Conservation (phyloP, 2,888 invertebrate genomes). For the Tanytarsus gracilentus region DNA sequence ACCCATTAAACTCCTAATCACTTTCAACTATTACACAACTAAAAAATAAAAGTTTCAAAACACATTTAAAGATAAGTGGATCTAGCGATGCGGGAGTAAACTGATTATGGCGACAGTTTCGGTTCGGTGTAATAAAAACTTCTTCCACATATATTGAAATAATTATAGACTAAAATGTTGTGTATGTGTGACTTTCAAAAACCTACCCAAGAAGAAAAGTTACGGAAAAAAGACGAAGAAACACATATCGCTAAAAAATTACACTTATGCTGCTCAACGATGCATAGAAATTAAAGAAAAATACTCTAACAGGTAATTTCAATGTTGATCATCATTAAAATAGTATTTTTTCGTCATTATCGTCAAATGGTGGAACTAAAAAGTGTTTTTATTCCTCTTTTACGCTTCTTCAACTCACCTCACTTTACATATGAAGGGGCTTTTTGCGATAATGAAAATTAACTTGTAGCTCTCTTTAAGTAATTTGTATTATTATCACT, state of each 20-base stretch:
- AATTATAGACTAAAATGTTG: neutral
- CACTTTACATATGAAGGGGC: conserved; percentile 7
- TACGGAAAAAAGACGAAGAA: neutral
- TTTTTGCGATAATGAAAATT: neutral
- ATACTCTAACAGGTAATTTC: conserved; percentile 28
- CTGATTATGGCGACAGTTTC: conserved; percentile 8
- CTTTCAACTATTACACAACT: too few species aligned
- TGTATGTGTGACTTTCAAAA: conserved; percentile 20
- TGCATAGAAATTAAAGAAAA: conserved; percentile 29
- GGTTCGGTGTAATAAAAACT: neutral
- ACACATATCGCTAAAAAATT: conserved; percentile 1
- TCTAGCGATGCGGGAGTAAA: conserved; percentile 14
- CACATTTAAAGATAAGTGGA: neutral
- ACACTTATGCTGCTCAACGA: conserved; percentile 21
- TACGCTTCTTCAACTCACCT: conserved; percentile 10
- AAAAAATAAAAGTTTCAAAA: too few species aligned
- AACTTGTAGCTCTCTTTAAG: too few species aligned
- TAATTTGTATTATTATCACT: conserved; percentile 21
- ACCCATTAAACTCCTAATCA: too few species aligned
- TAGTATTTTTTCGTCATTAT: conserved; percentile 24
- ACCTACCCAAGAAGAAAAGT: neutral
- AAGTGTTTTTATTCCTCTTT: conserved; percentile 22
- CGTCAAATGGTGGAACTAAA: conserved; percentile 29
- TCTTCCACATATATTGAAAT: neutral
- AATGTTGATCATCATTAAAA: conserved; percentile 28